phyloP scores from a whole-genome alignment of 2,888 invertebrate genomes.

The Spisula subtruncata region DNA sequence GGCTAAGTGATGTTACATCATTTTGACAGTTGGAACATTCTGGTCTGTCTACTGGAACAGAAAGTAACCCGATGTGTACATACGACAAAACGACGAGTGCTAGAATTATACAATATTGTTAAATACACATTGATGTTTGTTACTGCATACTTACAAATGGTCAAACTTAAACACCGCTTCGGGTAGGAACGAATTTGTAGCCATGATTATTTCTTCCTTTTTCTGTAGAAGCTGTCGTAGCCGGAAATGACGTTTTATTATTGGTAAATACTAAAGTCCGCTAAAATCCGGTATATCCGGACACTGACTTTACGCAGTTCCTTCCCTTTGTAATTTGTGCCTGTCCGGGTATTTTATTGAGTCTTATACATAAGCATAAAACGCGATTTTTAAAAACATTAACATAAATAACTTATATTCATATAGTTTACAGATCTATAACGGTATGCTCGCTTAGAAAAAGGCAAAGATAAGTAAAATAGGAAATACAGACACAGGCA shows the following conservation, averaged over 20 bases:
- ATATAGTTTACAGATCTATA: too few species aligned
- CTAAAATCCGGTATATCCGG: neutral
- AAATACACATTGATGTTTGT: neutral
- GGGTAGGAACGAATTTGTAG: constrained; percentile 67
- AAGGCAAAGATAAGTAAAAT: too few species aligned
- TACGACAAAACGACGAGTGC: neutral
- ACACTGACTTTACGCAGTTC: neutral
- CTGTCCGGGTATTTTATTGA: too few species aligned
- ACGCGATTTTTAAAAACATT: too few species aligned
- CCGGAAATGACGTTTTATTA: constrained; percentile 24
- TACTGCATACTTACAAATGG: constrained; percentile 77
- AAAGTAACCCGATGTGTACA: neutral
- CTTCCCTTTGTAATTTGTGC: too few species aligned
- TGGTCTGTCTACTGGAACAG: neutral
- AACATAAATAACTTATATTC: too few species aligned
- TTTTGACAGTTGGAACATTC: neutral
- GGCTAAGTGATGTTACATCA: neutral
- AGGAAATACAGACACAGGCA: too few species aligned
- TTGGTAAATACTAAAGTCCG: neutral
- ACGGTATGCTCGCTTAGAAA: too few species aligned
- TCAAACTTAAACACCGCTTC: constrained; percentile 79
- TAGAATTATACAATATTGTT: neutral
- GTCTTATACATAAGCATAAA: too few species aligned
- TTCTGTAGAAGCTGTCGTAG: neutral
- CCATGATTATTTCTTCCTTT: neutral